Base-by-base conservation (phyloP, 2,888 invertebrate species). In the Julus scanicus region DNA sequence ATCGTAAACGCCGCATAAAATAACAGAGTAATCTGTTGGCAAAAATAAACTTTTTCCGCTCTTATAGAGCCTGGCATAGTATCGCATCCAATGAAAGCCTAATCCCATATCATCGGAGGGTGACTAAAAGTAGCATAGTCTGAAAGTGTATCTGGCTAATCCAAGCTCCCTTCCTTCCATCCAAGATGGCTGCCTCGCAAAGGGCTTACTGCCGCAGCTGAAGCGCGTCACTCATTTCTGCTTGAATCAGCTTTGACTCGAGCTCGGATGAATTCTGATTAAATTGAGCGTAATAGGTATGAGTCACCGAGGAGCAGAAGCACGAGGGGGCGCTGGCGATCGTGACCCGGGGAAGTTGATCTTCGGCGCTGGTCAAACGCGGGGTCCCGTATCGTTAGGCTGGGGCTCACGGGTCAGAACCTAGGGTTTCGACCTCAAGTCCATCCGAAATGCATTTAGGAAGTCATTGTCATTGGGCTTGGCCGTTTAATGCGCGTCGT, bases 231-330 rank as follows among this genome's bases (percentile, higher is more conserved):
- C 71, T 71, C 71, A 71, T 71, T 71, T 71, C 71, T 71, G 71
- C 71, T 71, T 71, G 71, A 71, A 71, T 71, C 71, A 71, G 71
- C 71, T 71, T 71, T 29, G 71, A 71, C 71, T 71, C 71, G 71
- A 71, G 71, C 71, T 71, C 20, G 71, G 71, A 71, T 71, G 71
- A 71, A 71, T 71, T 84, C 84, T 84, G 84, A 84, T 84, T 84
- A 40, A 84, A 84, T 84, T 84, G 84, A 84, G 84, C 84, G 84
- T 84, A 44, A 44, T 40, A 11, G 48, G 84, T 37, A 84, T 84
- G 84, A 84, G 84, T 84, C 84, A 84, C 40, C 20, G n/a, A 71
- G 29, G 71, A 20, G 71, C 71, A 71, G 8, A 5, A 11, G 29
- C 71, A 20, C 71, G 20, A 71, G 71, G 71, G 71, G 71, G 71